Evolutionary conservation across 2,113 vertebrate genomes (phyloP), one percentile per base, ranked within the genome.

Genomic region (Rattus rattus): DNA sequence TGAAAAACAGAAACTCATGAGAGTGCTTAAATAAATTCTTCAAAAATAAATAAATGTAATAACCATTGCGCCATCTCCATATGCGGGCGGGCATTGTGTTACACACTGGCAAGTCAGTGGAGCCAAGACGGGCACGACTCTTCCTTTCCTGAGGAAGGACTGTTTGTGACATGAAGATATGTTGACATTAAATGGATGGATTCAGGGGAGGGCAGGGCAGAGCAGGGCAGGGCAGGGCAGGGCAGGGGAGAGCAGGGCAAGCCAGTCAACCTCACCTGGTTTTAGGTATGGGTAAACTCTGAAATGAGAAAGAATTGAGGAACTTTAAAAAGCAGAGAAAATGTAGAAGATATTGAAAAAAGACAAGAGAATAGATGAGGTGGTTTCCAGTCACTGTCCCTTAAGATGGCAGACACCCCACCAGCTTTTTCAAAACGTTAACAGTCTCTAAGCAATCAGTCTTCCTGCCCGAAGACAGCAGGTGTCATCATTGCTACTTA

Each of bases 401-500:
- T 92, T 49, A 94, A 93, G 52, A 96, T 70, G n/a, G 30, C 33
- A 49, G 1, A 43, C 8, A 13, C 9, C 12, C 2, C 39, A 0
- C 0, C 10, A 92, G 59, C 72, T 84, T 88, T 96, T 95, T 33
- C 36, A 77, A 80, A 94, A n/a, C 77, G 52, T 56, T 94, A 63
- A 69, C 52, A 79, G 11, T 95, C 79, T 90, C 93, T 90, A 83
- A 96, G 93, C 63, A 83, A 92, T 95, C 90, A 75, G 54, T 88
- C 65, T 94, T 77, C 69, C 0, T 59, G 61, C 72, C 70, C 28
- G 11, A 81, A 72, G 92, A 94, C 24, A 92, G 28, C 69, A 95
- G 90, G 90, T 86, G 90, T 95, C 95, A 81, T 94, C 94, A 90
- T 39, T 90, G 76, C 90, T 94, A 14, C 94, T 96, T 54, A 90